phyloP scores from a whole-genome alignment of 2,113 vertebrate species.

The Plecturocebus donacophilus region DNA sequence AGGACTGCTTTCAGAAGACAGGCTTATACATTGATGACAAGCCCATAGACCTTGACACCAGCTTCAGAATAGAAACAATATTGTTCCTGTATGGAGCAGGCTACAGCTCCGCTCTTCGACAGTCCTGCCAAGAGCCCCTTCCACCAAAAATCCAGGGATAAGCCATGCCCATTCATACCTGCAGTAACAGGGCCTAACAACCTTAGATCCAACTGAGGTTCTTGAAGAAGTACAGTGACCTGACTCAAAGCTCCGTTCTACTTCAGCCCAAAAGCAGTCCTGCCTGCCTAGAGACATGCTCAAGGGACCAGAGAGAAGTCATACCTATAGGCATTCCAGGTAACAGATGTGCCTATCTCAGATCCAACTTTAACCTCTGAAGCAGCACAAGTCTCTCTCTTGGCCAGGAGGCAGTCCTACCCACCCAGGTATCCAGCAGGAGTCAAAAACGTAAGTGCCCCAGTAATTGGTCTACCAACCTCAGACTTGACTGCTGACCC shows the following conservation, averaged over 20 bases:
- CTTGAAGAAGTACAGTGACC: neutral
- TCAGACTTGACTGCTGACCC: neutral
- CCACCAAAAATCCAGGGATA: neutral
- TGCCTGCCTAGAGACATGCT: neutral
- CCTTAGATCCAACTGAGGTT: neutral
- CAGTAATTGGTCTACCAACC: neutral
- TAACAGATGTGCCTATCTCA: neutral
- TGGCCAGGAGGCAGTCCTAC: neutral
- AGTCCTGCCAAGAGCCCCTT: neutral
- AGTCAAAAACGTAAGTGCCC: neutral
- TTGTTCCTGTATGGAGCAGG: neutral
- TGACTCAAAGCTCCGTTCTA: neutral
- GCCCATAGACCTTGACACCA: neutral
- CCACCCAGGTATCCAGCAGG: neutral
- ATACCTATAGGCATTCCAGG: neutral
- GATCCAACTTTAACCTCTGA: neutral
- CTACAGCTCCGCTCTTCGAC: neutral
- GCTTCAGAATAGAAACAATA: neutral
- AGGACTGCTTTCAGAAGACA: neutral
- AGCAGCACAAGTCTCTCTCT: neutral
- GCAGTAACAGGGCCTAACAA: neutral
- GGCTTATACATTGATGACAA: neutral
- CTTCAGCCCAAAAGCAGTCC: neutral
- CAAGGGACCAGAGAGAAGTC: neutral
- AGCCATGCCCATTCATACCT: neutral